Percentiles rank a stretch among this genome's conserved stretches.
phyloP scores from a whole-genome alignment of 1,140 invertebrate species.

The Potamilus streckersoni region DNA sequence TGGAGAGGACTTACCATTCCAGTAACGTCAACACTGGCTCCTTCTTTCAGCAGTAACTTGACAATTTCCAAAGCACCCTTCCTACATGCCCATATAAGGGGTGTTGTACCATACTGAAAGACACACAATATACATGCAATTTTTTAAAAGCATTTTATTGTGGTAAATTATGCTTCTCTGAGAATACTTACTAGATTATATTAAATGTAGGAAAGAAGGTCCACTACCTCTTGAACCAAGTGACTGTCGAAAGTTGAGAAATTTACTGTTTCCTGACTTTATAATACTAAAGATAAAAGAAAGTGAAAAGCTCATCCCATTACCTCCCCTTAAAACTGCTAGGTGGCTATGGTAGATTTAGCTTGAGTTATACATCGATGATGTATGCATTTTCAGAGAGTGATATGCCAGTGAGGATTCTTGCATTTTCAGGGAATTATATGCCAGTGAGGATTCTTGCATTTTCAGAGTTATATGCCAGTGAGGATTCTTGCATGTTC shows the following conservation, averaged over 20 bases:
- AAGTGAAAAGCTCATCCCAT: neutral
- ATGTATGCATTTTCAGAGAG: neutral
- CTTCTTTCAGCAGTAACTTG: conserved; percentile 83
- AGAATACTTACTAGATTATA: too few relatives aligned
- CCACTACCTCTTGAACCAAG: too few relatives aligned
- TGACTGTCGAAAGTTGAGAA: neutral
- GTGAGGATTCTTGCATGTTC: neutral
- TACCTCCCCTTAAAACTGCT: too few relatives aligned
- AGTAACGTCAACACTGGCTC: conserved; percentile 85
- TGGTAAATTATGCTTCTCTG: too few relatives aligned
- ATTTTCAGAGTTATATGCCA: neutral
- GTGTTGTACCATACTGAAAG: conserved; percentile 90
- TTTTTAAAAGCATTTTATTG: neutral
- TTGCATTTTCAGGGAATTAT: too few relatives aligned
- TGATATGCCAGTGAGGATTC: too few relatives aligned
- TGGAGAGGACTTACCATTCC: conserved; percentile 77
- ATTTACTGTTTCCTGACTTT: neutral
- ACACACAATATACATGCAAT: neutral
- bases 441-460: too few relatives aligned
- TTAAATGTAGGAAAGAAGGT: too few relatives aligned
- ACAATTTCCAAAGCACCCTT: conserved; percentile 92
- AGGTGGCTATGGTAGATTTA: neutral
- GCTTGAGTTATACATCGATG: neutral
- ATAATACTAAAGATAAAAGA: neutral
- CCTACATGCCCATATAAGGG: conserved; percentile 90